Percentiles rank a stretch among this genome's conserved stretches.
These are phyloP conservation scores for Halyomorpha halys DNA, from an alignment of 1,140 invertebrate species.

Conservation along the genomic window DNA sequence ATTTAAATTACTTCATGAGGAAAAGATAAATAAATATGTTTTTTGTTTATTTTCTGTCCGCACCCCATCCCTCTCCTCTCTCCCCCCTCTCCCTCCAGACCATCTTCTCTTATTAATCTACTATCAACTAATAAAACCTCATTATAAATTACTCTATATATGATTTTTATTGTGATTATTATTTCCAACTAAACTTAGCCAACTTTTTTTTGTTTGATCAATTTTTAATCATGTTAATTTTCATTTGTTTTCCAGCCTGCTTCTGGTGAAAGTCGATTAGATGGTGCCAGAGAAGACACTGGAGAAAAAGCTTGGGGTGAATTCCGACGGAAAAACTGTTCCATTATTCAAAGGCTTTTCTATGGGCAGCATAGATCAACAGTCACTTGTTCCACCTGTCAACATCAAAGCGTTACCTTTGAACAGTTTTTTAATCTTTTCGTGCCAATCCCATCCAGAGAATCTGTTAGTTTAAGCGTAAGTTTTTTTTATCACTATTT, in stretches of 20 bases:
- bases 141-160: too few species aligned
- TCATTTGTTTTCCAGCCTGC: background rate
- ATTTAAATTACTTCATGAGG: too few species aligned
- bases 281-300: constrained; percentile 37
- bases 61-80: too few species aligned
- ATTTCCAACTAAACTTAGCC: too few species aligned
- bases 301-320: constrained; percentile 65
- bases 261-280: constrained; percentile 23
- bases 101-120: too few species aligned
- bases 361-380: constrained; percentile 81
- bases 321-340: constrained; percentile 59
- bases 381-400: constrained; percentile 63
- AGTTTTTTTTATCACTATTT: constrained; percentile 33
- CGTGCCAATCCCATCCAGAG: constrained; percentile 58
- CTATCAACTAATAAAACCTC: too few species aligned
- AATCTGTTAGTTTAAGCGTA: constrained; percentile 54
- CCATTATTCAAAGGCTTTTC: constrained; percentile 70
- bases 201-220: too few species aligned
- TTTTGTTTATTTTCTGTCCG: too few species aligned
- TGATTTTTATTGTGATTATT: too few species aligned
- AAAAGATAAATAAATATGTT: too few species aligned
- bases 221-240: too few species aligned
- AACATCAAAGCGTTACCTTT: constrained; percentile 69
- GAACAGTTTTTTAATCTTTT: constrained; percentile 83
- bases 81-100: too few species aligned